Conservation (phyloP, 92 coral and sea anemone genomes). For the Paragorgia papillata region DNA sequence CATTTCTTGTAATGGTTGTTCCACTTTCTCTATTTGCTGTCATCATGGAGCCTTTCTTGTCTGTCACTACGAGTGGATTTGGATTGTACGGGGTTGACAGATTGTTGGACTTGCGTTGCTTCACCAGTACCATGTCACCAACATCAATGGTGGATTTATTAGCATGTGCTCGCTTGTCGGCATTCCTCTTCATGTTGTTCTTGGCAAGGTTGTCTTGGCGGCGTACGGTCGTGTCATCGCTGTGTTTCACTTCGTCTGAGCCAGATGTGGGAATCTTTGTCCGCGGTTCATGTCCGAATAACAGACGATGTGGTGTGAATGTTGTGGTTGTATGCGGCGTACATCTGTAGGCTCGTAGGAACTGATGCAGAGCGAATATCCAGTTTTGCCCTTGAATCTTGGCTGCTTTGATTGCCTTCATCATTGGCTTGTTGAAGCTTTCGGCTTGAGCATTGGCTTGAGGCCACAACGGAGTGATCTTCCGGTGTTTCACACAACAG, state of each 20-base stretch:
- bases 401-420: slow-evolving; percentile 28
- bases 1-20: slow-evolving; percentile 28
- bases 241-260: slow-evolving; percentile 35
- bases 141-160: not conserved
- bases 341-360: slow-evolving; percentile 39
- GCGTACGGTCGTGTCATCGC: slow-evolving; percentile 36
- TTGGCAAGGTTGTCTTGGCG: slow-evolving; percentile 33
- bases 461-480: slow-evolving; percentile 10
- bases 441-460: slow-evolving; percentile 24
- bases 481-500: slow-evolving; percentile 27
- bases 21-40: slow-evolving; percentile 33
- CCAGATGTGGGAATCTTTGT: slow-evolving; percentile 40
- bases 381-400: slow-evolving; percentile 20
- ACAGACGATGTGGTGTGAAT: slow-evolving; percentile 38
- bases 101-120: slow-evolving; percentile 35
- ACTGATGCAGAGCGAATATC: slow-evolving; percentile 19
- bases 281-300: slow-evolving; percentile 38
- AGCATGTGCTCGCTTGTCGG: slow-evolving; percentile 38
- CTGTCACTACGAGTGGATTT: slow-evolving; percentile 37
- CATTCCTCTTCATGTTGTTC: slow-evolving; percentile 30
- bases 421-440: slow-evolving; percentile 17
- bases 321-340: slow-evolving; percentile 42
- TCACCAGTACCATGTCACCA: slow-evolving; percentile 13
- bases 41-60: slow-evolving; percentile 31
- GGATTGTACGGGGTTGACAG: slow-evolving; percentile 46